Conservation (phyloP, 2,113 vertebrate genomes). For the Nesoenas mayeri region DNA sequence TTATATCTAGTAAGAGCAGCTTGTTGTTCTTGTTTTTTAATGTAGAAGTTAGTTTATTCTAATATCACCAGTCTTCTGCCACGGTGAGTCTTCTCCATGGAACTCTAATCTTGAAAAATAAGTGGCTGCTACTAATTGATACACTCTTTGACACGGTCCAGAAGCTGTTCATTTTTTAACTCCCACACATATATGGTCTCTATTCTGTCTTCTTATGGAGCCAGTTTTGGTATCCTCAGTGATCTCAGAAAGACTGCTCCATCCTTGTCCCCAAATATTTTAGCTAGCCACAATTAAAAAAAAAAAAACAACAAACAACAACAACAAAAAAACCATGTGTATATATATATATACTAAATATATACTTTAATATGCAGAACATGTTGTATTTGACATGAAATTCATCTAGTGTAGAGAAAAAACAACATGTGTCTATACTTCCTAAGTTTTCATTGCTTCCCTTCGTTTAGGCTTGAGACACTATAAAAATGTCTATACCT, state of each 20-base stretch:
- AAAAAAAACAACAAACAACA: too few relatives aligned
- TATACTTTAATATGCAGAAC: not conserved
- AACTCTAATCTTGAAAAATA: not conserved
- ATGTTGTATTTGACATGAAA: not conserved
- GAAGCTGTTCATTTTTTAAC: not conserved
- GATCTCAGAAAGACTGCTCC: not conserved
- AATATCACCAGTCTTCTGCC: not conserved
- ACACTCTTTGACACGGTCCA: not conserved
- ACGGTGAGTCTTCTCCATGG: not conserved
- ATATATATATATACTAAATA: too few relatives aligned
- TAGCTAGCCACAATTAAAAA: not conserved
- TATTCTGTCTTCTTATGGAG: not conserved
- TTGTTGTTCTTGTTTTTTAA: not conserved
- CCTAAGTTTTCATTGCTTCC: not conserved
- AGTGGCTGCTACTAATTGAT: not conserved
- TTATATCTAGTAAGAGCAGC: not conserved
- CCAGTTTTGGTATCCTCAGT: not conserved
- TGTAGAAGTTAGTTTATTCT: not conserved
- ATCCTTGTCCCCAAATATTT: not conserved
- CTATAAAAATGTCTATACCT: not conserved
- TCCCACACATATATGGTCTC: not conserved
- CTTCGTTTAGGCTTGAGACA: not conserved
- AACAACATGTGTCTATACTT: not conserved
- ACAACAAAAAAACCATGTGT: too few relatives aligned
- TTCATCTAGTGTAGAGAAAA: not conserved